phyloP scores from a whole-genome alignment of 2,888 invertebrate genomes.

The Mellilla xanthometata region DNA sequence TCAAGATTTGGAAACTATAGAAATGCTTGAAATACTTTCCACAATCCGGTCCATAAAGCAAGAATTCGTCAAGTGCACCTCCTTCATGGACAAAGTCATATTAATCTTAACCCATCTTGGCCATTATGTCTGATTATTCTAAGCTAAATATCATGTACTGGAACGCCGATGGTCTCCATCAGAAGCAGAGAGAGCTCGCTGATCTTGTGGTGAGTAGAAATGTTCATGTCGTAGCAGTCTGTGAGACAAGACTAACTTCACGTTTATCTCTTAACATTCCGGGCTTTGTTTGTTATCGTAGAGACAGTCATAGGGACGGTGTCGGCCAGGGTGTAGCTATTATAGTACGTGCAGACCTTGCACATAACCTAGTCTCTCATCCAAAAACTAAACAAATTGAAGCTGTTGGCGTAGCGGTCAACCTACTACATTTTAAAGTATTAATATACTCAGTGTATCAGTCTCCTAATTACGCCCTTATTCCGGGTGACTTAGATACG shows the following conservation, averaged over 20 bases:
- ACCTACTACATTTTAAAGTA: background rate
- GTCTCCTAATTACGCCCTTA: background rate
- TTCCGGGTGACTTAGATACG: background rate
- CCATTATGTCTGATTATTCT: background rate
- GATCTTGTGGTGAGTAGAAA: background rate
- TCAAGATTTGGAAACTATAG: background rate
- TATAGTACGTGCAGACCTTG: background rate
- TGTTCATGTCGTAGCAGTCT: background rate
- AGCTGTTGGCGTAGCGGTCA: background rate
- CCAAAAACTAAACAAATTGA: background rate
- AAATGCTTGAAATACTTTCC: slow-evolving; percentile 3
- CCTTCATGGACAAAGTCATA: slow-evolving; percentile 4
- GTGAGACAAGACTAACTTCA: background rate
- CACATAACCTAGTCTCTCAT: background rate
- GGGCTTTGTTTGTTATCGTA: background rate
- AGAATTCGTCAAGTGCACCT: slow-evolving; percentile 1
- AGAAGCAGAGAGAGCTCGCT: background rate
- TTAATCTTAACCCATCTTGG: background rate
- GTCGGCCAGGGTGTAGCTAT: background rate
- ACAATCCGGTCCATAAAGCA: slow-evolving; percentile 2
- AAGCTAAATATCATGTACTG: background rate
- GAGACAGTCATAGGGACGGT: background rate
- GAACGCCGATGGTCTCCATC: background rate
- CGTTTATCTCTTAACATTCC: background rate
- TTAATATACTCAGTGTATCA: background rate